A percentile compares a stretch with the other conserved stretches of the same genome.
phyloP scores from a whole-genome alignment of 2,797 vertebrate species.

The Crocidura indochinensis region DNA sequence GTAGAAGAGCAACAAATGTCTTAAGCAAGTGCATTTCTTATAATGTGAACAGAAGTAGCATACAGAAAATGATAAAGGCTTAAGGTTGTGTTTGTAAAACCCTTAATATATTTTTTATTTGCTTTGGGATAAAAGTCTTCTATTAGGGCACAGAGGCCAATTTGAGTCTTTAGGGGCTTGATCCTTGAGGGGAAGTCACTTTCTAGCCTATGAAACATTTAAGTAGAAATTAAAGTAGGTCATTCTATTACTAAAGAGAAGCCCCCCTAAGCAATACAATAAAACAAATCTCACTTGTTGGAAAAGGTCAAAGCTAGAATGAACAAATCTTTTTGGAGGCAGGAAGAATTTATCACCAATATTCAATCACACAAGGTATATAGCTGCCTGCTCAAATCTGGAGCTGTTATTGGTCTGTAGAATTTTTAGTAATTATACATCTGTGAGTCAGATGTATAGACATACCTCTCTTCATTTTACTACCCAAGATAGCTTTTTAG shows the following conservation, averaged over 20 bases:
- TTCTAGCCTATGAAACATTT: slow-evolving; percentile 79
- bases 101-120: slow-evolving; percentile 82
- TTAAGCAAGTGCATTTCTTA: slow-evolving; percentile 58
- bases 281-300: slow-evolving; percentile 82
- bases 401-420: slow-evolving; percentile 20
- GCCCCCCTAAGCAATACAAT: slow-evolving; percentile 80
- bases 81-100: slow-evolving; percentile 84
- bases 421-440: slow-evolving; percentile 1
- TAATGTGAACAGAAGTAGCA: slow-evolving; percentile 57
- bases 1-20: slow-evolving; percentile 20
- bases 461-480: background rate
- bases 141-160: slow-evolving; percentile 79
- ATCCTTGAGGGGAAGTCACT: slow-evolving; percentile 73
- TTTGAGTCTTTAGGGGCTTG: slow-evolving; percentile 82
- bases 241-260: slow-evolving; percentile 75
- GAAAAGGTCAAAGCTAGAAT: slow-evolving; percentile 79
- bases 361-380: background rate
- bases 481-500: background rate
- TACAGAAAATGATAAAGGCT: slow-evolving; percentile 73
- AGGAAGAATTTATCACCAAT: slow-evolving; percentile 32
- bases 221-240: slow-evolving; percentile 86
- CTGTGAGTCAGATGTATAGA: background rate
- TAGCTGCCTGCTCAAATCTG: background rate
- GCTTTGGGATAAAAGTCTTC: slow-evolving; percentile 71
- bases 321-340: slow-evolving; percentile 78